Evolutionary conservation across 2,888 invertebrate species (phyloP).

Genomic region (Agrotis segetum): DNA sequence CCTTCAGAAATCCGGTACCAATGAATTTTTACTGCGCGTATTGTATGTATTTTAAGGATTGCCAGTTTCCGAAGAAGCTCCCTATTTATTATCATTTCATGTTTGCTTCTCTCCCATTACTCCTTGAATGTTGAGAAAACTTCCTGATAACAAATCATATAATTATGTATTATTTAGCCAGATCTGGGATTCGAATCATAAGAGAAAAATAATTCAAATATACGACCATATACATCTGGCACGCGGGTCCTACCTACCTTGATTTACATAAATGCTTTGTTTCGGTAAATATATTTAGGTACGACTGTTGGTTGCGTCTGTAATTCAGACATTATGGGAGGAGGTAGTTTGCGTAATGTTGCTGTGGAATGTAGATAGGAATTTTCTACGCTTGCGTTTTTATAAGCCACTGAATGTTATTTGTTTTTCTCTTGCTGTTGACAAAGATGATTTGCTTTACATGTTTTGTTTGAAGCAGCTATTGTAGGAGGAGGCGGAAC

Average conservation of each 20-base stretch:
- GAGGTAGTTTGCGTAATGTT: slow-evolving; percentile 18
- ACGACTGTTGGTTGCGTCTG: slow-evolving; percentile 4
- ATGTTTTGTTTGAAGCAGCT: background rate
- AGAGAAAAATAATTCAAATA: background rate
- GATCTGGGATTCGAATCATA: background rate
- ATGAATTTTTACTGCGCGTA: no score
- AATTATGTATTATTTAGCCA: no score
- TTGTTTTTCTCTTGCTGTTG: background rate
- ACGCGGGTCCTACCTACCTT: slow-evolving; percentile 21
- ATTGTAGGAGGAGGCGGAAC: no score
- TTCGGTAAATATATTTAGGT: slow-evolving; percentile 39
- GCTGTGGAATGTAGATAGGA: slow-evolving; percentile 16
- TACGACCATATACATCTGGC: slow-evolving; percentile 14
- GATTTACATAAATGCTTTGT: slow-evolving; percentile 54
- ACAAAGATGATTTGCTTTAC: background rate
- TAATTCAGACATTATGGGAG: slow-evolving; percentile 30
- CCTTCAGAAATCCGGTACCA: no score
- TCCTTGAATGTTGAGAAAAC: background rate
- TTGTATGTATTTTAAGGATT: no score
- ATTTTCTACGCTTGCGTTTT: slow-evolving; percentile 17
- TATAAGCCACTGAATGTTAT: slow-evolving; percentile 1
- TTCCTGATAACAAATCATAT: background rate
- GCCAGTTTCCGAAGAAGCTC: no score
- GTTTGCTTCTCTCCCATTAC: no score
- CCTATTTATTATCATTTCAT: no score